A percentile compares a stretch with the other conserved stretches of the same genome.
Conservation (phyloP, 2,888 invertebrate genomes). For the Oasisia sp. region DNA sequence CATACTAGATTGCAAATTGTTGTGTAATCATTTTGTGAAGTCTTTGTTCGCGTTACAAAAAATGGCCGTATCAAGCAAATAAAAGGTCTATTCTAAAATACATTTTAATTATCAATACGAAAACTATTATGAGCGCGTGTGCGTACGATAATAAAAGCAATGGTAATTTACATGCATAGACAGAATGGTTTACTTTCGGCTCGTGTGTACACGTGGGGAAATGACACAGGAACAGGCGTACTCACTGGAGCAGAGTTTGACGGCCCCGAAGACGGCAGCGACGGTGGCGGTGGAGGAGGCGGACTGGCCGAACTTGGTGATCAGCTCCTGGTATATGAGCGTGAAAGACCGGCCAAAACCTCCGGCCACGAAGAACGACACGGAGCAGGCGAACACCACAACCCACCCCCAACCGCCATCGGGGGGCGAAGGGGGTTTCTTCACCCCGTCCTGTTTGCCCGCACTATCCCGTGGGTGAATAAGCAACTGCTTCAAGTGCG, state of each 20-base stretch:
- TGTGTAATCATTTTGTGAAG: no score
- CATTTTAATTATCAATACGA: no score
- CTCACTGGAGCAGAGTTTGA: constrained; percentile 31
- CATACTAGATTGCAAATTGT: no score
- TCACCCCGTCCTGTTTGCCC: background rate
- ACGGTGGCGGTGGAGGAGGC: constrained; percentile 24
- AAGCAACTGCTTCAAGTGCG: background rate
- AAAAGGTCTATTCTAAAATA: no score
- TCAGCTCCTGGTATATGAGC: constrained; percentile 27
- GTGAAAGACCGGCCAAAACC: constrained; percentile 30
- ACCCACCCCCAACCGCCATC: constrained; percentile 28
- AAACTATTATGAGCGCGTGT: no score
- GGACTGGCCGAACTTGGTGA: constrained; percentile 3
- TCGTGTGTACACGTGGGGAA: background rate
- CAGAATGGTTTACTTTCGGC: no score
- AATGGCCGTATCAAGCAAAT: no score
- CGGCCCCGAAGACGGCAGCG: constrained; percentile 29
- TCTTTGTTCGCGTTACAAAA: no score
- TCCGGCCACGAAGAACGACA: constrained; percentile 27
- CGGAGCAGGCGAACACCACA: constrained; percentile 23
- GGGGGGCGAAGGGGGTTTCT: constrained; percentile 14
- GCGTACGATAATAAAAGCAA: no score
- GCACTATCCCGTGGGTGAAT: background rate
- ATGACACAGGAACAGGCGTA: background rate
- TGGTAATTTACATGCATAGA: background rate